These are phyloP conservation scores for Erebia ligea DNA, from an alignment of 2,888 invertebrate genomes.

Conservation along the genomic window DNA sequence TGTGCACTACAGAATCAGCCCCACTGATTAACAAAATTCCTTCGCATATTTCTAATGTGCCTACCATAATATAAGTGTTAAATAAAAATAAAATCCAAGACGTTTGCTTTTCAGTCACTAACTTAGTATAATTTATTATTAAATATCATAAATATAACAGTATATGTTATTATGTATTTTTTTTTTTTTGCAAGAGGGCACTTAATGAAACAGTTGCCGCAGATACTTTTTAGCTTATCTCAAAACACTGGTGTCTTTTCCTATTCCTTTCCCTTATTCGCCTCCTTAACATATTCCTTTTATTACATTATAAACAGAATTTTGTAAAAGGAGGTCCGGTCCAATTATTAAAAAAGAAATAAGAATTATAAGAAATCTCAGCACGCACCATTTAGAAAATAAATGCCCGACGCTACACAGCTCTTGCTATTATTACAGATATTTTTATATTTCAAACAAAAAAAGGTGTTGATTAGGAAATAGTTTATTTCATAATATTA, in stretches of 20 bases:
- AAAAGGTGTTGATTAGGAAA: too few relatives aligned
- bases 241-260: neutral
- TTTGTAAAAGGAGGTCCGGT: too few relatives aligned
- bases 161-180: neutral
- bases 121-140: neutral
- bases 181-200: neutral
- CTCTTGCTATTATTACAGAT: too few relatives aligned
- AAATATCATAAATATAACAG: neutral
- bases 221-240: constrained; percentile 2
- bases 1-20: too few relatives aligned
- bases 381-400: too few relatives aligned
- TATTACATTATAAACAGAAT: too few relatives aligned
- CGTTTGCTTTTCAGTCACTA: neutral
- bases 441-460: too few relatives aligned
- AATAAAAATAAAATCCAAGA: neutral
- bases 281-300: too few relatives aligned
- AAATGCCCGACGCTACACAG: too few relatives aligned
- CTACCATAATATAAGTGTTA: neutral
- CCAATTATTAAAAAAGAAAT: too few relatives aligned
- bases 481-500: too few relatives aligned
- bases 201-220: neutral
- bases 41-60: neutral
- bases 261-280: neutral
- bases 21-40: neutral
- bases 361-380: too few relatives aligned